phyloP scores from a whole-genome alignment of 2,888 invertebrate genomes.

The Biston stratarius region DNA sequence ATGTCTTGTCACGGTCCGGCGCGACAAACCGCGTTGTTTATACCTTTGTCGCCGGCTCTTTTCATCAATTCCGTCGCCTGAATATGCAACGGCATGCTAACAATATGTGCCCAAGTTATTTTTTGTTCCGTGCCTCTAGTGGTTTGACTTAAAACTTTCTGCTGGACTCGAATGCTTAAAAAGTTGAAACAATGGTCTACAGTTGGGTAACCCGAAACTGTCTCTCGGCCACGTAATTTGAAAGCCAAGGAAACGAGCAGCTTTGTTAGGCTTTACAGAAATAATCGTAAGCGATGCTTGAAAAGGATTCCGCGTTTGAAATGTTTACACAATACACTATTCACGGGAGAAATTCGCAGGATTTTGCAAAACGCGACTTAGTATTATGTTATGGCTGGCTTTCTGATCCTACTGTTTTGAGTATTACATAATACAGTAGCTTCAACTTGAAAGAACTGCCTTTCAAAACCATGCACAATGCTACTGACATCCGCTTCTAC shows the following conservation, averaged over 20 bases:
- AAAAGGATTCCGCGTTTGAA: slow-evolving; percentile 34
- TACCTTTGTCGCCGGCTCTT: slow-evolving; percentile 39
- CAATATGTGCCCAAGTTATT: slow-evolving; percentile 31
- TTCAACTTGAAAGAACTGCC: background rate
- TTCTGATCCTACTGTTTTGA: slow-evolving; percentile 9
- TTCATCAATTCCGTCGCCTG: slow-evolving; percentile 46
- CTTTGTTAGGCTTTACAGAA: slow-evolving; percentile 34
- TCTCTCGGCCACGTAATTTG: slow-evolving; percentile 48
- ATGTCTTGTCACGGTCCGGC: slow-evolving; percentile 51
- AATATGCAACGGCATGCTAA: slow-evolving; percentile 75
- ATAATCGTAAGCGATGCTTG: slow-evolving; percentile 30
- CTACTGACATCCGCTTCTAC: background rate
- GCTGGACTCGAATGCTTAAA: slow-evolving; percentile 56
- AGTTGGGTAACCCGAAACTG: slow-evolving; percentile 57
- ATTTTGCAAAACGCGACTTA: slow-evolving; percentile 12
- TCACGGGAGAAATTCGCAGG: slow-evolving; percentile 16
- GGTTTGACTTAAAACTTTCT: slow-evolving; percentile 60
- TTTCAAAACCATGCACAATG: slow-evolving; percentile 1
- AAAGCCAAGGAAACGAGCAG: slow-evolving; percentile 47
- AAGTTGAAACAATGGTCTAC: slow-evolving; percentile 51
- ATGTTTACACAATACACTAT: slow-evolving; percentile 33
- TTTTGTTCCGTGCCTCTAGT: slow-evolving; percentile 29
- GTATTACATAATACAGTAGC: background rate
- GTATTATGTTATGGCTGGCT: slow-evolving; percentile 9
- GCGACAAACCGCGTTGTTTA: slow-evolving; percentile 31